Conservation (phyloP, 2,113 vertebrate genomes). For the Pongo pygmaeus region DNA sequence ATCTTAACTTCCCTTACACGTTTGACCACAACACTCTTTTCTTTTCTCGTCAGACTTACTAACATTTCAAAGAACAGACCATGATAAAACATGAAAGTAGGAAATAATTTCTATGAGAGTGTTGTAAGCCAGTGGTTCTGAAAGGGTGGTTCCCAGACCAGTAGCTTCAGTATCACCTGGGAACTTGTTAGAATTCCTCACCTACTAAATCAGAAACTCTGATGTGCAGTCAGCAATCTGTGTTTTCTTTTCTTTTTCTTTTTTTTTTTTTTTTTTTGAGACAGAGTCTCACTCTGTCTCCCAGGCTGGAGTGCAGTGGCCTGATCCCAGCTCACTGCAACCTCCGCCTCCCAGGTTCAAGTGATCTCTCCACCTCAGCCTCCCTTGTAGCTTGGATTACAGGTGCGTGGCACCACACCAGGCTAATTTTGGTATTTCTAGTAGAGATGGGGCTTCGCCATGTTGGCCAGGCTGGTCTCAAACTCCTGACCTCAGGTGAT, state of each 20-base stretch:
- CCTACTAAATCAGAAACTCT: conserved; percentile 44
- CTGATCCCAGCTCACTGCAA: too few relatives aligned
- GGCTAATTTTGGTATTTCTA: too few relatives aligned
- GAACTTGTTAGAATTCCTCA: neutral
- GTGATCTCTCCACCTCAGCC: too few relatives aligned
- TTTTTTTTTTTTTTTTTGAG: too few relatives aligned
- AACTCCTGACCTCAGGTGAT: too few relatives aligned
- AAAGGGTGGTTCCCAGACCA: neutral
- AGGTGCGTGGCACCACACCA: fast-evolving
- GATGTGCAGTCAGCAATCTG: neutral
- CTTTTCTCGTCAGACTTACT: neutral
- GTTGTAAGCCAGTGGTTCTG: neutral
- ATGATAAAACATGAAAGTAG: neutral
- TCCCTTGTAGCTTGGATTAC: too few relatives aligned
- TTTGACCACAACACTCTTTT: neutral
- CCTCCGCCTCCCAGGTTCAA: too few relatives aligned
- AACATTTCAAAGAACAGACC: neutral
- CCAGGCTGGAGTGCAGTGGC: too few relatives aligned
- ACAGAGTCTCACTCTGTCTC: too few relatives aligned
- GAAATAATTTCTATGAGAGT: neutral
- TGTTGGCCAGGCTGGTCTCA: too few relatives aligned
- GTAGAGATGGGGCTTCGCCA: too few relatives aligned
- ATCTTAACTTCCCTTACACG: neutral
- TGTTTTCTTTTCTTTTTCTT: neutral
- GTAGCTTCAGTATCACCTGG: neutral